Base-by-base conservation (phyloP, 2,797 vertebrate species). In the Macropus fuliginosus region DNA sequence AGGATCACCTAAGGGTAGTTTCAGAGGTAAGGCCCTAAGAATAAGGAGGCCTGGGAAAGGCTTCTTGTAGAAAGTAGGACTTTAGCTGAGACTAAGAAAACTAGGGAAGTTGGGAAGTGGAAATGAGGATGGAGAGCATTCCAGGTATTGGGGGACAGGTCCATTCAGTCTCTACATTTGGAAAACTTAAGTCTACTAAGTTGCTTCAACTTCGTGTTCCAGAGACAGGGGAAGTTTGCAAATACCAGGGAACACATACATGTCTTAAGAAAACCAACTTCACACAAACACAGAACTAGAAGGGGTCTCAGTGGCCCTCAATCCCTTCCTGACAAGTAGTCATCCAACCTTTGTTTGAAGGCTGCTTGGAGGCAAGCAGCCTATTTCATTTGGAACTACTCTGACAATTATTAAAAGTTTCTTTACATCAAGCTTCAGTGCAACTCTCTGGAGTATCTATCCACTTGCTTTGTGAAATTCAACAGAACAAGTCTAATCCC, bases 121-220 rank as follows among this genome's bases (percentile, higher is more conserved):
- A 40, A 40, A 40, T 74, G 62, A 40, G 34, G 5, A 74, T 6
- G 14, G 62, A n/a, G 34, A 40, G 34, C 59, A 66, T 74, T 74
- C 34, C 34, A 40, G 62, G 16, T n/a, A 74, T 21, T 40, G 14
- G 1, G 14, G 62, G 16, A 18, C 5, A 16, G 16, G n/a, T 74
- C 16, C 34, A 81, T 27, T 96, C 46, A 91, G 56, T 11, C 57
- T 55, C n/a, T n/a, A 91, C 52, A 87, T 27, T 91, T 87, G 55
- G 87, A 96, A 5, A 56, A 94, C 50, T 34, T 46, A 55, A 94
- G 14, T 87, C 14, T 96, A 40, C 92, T 24, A 94, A 92, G 92
- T 74, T 54, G 55, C 54, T 54, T 55, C 50, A 29, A 28, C 56
- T 62, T 56, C 18, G 54, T 24, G 90, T n/a, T 24, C 52, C 59